Base-by-base conservation (phyloP, 2,113 vertebrate genomes). In the Petroica traversi region DNA sequence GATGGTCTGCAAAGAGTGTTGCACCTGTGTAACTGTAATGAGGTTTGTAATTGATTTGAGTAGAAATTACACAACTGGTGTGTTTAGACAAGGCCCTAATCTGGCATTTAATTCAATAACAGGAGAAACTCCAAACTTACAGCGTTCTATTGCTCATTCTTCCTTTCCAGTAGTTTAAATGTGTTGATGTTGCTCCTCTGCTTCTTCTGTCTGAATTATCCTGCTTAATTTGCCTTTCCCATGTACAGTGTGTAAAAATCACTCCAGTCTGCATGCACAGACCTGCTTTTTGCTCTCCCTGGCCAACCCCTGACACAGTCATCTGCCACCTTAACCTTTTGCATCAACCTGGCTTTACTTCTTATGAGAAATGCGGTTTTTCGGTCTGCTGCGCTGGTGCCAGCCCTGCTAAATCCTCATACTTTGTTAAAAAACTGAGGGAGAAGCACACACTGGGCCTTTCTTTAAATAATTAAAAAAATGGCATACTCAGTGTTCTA, bases 11-110 rank as follows among this genome's bases (percentile, higher is more conserved):
- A 46, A 72, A 82, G 63, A 86, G 45, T 33, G 95, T 75, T 91
- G 62, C 77, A 92, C 73, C 69, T 89, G 76, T 89, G 66, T 51
- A 68, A 54, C 41, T 59, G 16, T 71, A 84, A 71, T 68, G 69
- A 89, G 31, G 19, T 85, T 95, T 91, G 41, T 40, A 92, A 95
- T 72, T 89, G 31, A 81, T 82, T 87, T 91, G 48, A 78, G 64
- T 79, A 46, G 64, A 85, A 92, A 77, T 79, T 45, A n/a, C 2
- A 4, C 52, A 91, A 78, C 43, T 89, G 8, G 20, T 77, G 43
- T 84, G 31, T 93, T 93, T 92, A 74, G 89, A 57, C 48, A 71
- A 71, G 64, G 22, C 40, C 38, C 78, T 87, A 52, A 57, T 79
- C 33, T 88, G 66, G 58, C 33, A 49, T 88, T 76, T 75, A 40